Base-by-base conservation (phyloP, 1,140 invertebrate species). In the Pectinophora gossypiella region DNA sequence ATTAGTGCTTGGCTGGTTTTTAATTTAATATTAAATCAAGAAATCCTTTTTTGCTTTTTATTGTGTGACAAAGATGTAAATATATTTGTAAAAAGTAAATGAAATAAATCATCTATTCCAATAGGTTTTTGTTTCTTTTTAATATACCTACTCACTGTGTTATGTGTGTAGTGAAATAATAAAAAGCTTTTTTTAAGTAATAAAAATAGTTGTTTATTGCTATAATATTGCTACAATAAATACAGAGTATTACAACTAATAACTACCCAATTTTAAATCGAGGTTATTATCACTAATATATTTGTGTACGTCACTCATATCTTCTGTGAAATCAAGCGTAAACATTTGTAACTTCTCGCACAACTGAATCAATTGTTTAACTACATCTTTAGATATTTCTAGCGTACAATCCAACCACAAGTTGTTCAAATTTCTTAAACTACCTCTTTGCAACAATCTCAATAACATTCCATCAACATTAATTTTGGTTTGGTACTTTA, bases 381-480 rank as follows among this genome's bases (percentile, higher is more conserved):
- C 72, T 15, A 85, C 76, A 23, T 63, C 55, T 43, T 76, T 79
- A 6, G 84, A 86, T 10, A 88, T 80, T 48, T 77, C 75, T 47
- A 87, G 66, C 7, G 85, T 87, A 48, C 83, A 88, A 51, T 88
- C 87, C 57, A 88, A 68, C 83, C 83, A 87, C 19, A 88, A 60
- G 57, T 61, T 68, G 22, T 61, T 66, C 1, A 88, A 38, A 50
- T 81, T 78, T 48, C 64, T 74, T 32, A 88, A 65, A 64, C 68
- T 64, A 53, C 82, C 80, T 46, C 76, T 85, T 19, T 69, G 49
- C 49, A 88, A 59, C 43, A 85, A 61, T 49, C 68, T 56, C 20
- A 73, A 56, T 35, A 88, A 53, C 12, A 74, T 80, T 0, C 72
- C 63, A 51, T 85, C 83, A 38, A 87, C 67, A 40, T 64, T 72